phyloP scores from a whole-genome alignment of 1,140 invertebrate species.

The Oppia nitens region DNA sequence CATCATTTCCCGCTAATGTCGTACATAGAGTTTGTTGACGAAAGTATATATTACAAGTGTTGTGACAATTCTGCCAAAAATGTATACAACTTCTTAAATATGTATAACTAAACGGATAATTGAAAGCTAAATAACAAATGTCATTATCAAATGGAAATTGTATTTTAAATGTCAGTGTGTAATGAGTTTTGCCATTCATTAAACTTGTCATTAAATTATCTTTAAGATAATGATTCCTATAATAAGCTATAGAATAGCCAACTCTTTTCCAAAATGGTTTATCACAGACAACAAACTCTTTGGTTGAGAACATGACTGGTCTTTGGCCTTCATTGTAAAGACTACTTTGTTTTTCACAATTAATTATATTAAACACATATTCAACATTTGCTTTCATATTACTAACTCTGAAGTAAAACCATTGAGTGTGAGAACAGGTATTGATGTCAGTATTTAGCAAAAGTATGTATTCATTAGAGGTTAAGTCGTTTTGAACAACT shows the following conservation, averaged over 20 bases:
- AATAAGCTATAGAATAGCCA: slow-evolving; percentile 66
- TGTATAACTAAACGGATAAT: slow-evolving; percentile 70
- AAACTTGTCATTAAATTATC: slow-evolving; percentile 8
- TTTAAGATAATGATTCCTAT: slow-evolving; percentile 34
- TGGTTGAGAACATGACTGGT: slow-evolving; percentile 69
- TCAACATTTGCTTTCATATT: slow-evolving; percentile 51
- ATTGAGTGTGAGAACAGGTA: slow-evolving; percentile 57
- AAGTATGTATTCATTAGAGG: slow-evolving; percentile 70
- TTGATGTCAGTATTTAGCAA: slow-evolving; percentile 77
- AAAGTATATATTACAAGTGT: slow-evolving; percentile 32
- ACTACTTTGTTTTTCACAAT: slow-evolving; percentile 73
- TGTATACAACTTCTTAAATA: slow-evolving; percentile 48
- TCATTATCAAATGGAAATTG: slow-evolving; percentile 78
- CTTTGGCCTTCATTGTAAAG: slow-evolving; percentile 68
- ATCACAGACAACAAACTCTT: slow-evolving; percentile 41
- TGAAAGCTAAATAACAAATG: slow-evolving; percentile 83
- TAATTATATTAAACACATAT: slow-evolving; percentile 78
- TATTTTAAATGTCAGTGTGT: slow-evolving; percentile 81
- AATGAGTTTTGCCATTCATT: slow-evolving; percentile 40
- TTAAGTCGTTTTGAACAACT: slow-evolving; percentile 56
- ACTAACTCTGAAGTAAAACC: slow-evolving; percentile 83
- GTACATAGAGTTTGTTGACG: slow-evolving; percentile 48
- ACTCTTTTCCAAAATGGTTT: slow-evolving; percentile 50
- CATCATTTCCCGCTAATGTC: slow-evolving; percentile 52
- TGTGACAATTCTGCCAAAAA: slow-evolving; percentile 35